These are phyloP conservation scores for Macquaria ambigua DNA, from an alignment of 2,113 vertebrate genomes.

Conservation along the genomic window DNA sequence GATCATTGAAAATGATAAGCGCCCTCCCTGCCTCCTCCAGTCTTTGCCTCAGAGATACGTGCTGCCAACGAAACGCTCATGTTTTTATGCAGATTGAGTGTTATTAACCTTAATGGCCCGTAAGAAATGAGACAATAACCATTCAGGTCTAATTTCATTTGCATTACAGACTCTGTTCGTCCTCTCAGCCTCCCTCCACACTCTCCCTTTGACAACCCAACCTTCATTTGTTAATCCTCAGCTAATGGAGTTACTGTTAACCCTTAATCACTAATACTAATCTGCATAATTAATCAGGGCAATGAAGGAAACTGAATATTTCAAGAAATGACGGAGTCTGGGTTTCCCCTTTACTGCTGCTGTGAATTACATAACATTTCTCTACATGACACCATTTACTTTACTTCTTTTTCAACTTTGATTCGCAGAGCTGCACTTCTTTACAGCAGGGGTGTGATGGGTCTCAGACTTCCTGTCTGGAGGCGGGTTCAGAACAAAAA, in stretches of 20 bases:
- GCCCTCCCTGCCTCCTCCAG: neutral
- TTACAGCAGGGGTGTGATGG: too few relatives aligned
- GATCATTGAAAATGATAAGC: constrained; percentile 10
- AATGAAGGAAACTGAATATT: neutral
- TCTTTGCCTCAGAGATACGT: neutral
- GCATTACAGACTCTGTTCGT: neutral
- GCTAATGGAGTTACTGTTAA: neutral
- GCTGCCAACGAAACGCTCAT: neutral
- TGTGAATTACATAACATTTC: too few relatives aligned
- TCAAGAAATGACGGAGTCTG: neutral
- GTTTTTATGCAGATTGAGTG: constrained; percentile 35
- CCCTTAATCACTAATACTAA: neutral
- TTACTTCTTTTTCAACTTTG: too few relatives aligned
- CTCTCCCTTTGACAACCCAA: neutral
- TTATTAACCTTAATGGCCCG: constrained; percentile 50
- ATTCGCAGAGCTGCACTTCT: too few relatives aligned
- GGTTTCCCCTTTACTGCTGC: too few relatives aligned
- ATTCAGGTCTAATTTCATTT: constrained; percentile 47
- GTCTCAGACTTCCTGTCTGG: too few relatives aligned
- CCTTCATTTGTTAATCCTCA: neutral
- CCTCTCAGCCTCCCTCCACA: too few relatives aligned
- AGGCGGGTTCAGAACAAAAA: too few relatives aligned
- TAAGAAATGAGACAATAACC: constrained; percentile 58
- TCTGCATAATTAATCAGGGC: neutral
- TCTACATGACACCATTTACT: too few relatives aligned